Evolutionary conservation across 2,113 vertebrate genomes (phyloP).

Genomic region (Melanotaenia duboulayi): DNA sequence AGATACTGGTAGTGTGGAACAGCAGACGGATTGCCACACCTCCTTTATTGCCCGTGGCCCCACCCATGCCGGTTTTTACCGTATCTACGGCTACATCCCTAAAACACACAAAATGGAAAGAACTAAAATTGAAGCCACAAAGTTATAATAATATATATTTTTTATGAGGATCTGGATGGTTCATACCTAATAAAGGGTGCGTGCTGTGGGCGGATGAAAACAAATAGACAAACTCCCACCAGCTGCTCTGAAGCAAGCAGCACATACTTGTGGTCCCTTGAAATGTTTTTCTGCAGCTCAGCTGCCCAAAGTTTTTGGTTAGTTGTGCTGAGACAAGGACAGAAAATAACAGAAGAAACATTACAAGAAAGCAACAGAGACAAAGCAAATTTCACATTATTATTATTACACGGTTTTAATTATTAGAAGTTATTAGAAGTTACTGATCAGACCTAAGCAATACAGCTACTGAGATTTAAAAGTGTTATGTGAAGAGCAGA

Average conservation of each 20-base stretch:
- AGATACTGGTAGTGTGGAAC: constrained; percentile 97
- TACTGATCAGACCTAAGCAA: neutral
- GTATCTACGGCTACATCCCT: constrained; percentile 98
- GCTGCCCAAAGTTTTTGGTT: constrained; percentile 99
- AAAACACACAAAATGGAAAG: neutral
- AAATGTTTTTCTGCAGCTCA: constrained; percentile 96
- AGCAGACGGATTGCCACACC: constrained; percentile 96
- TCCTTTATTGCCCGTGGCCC: constrained; percentile 98
- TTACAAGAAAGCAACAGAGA: neutral
- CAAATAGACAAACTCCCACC: constrained; percentile 96
- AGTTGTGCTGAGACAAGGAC: constrained; percentile 87
- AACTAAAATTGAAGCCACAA: neutral
- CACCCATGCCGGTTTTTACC: constrained; percentile 99
- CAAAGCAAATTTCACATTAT: neutral
- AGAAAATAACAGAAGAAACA: neutral
- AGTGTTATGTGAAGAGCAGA: no score
- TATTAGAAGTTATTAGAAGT: neutral
- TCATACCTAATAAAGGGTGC: constrained; percentile 96
- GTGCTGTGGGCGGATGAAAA: constrained; percentile 96
- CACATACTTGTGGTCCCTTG: constrained; percentile 95
- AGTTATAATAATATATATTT: neutral
- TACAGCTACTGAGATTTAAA: neutral
- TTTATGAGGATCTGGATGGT: neutral
- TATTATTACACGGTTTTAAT: neutral
- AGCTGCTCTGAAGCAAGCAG: constrained; percentile 97